Evolutionary conservation across 2,113 vertebrate genomes (phyloP).

Genomic region (Marcusenius ussheri): DNA sequence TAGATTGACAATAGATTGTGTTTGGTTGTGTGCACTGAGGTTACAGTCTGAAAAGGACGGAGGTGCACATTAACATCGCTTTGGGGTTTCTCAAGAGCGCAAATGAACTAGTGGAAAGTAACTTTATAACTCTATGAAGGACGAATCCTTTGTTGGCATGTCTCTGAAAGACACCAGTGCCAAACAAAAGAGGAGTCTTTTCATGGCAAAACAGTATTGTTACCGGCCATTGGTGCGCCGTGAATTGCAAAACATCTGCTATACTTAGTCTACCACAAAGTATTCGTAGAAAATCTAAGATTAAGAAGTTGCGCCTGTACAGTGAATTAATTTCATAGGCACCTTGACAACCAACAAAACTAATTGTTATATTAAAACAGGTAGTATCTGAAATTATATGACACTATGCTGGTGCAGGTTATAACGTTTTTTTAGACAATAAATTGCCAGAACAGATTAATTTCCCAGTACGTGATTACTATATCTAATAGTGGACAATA

Average conservation of each 20-base stretch:
- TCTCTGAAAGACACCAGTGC: conserved; percentile 60
- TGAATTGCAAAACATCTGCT: conserved; percentile 75
- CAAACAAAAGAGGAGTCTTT: conserved; percentile 54
- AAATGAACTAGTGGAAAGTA: conserved; percentile 75
- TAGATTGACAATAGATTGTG: conserved; percentile 54
- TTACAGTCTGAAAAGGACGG: conserved; percentile 59
- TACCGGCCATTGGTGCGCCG: conserved; percentile 53
- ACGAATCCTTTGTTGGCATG: conserved; percentile 59
- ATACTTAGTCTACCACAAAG: conserved; percentile 50
- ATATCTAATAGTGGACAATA: background rate
- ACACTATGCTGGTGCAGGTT: background rate
- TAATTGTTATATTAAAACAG: background rate
- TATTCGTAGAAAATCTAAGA: conserved; percentile 55
- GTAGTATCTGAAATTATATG: background rate
- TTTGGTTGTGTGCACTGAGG: conserved; percentile 60
- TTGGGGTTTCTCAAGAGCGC: conserved; percentile 63
- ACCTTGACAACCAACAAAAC: background rate
- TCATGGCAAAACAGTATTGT: conserved; percentile 62
- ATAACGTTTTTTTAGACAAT: background rate
- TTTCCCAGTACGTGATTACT: background rate
- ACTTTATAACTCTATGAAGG: conserved; percentile 73
- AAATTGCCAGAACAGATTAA: background rate
- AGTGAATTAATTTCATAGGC: conserved; percentile 31
- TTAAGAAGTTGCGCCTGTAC: conserved; percentile 35
- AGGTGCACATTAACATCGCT: conserved; percentile 71